Evolutionary conservation across 2,113 vertebrate species (phyloP).

Genomic region (human (Homo sapiens)): GRCh38 chr3:129245501-129246000

Average conservation of each 20-base stretch:
- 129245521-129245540: neutral
- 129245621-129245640: neutral
- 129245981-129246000: neutral
- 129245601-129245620: neutral
- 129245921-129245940: neutral
- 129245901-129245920: neutral
- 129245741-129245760: neutral
- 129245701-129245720: neutral
- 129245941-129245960: conserved; percentile 24
- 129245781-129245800: neutral
- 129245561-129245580: neutral
- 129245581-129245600: neutral
- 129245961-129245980: neutral
- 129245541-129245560: neutral
- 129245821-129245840: neutral
- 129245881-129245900: neutral
- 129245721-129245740: neutral
- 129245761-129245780: neutral
- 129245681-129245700: neutral
- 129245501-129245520: neutral
- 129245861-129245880: neutral
- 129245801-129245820: neutral
- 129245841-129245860: neutral
- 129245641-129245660: neutral
- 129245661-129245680: neutral